These are phyloP conservation scores for Pentamera pediparva DNA, from an alignment of 53 echinoderm and acorn worm species.

Conservation along the genomic window DNA sequence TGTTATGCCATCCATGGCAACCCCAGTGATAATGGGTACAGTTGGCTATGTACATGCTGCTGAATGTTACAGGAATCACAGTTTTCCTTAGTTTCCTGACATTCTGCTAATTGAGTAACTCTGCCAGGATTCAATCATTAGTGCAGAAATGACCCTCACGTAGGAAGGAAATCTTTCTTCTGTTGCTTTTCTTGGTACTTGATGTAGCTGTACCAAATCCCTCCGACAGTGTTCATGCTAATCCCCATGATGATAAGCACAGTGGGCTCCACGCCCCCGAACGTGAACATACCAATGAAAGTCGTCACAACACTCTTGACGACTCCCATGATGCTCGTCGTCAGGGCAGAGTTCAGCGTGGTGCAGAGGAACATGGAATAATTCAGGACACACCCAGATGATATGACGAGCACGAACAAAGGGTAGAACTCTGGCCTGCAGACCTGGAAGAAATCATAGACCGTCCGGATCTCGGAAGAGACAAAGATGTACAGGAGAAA, in stretches of 20 bases:
- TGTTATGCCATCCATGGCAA: too few species aligned
- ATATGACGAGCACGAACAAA: slow-evolving; percentile 42
- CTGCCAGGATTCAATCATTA: too few species aligned
- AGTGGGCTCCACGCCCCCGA: slow-evolving; percentile 62
- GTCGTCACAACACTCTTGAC: slow-evolving; percentile 73
- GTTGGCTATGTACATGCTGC: too few species aligned
- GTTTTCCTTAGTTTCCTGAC: too few species aligned
- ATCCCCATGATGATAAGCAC: slow-evolving; percentile 45
- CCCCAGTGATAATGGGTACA: too few species aligned
- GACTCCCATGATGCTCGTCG: slow-evolving; percentile 77
- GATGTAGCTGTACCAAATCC: slow-evolving; percentile 57
- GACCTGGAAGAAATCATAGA: slow-evolving; percentile 10
- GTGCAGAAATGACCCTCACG: too few species aligned
- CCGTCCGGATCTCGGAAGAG: slow-evolving; percentile 40
- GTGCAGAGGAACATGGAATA: slow-evolving; percentile 83
- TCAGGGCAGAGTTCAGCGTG: slow-evolving; percentile 82
- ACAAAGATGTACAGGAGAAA: slow-evolving; percentile 29
- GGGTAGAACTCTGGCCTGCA: slow-evolving; percentile 20
- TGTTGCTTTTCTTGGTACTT: slow-evolving; percentile 57
- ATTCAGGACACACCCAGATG: slow-evolving; percentile 67
- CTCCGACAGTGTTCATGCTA: slow-evolving; percentile 56
- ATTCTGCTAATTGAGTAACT: too few species aligned
- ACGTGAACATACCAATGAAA: slow-evolving; percentile 60
- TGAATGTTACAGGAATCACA: too few species aligned
- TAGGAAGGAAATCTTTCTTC: background rate